Base-by-base conservation (phyloP, 2,888 invertebrate genomes). In the Nymphalis polychloros region DNA sequence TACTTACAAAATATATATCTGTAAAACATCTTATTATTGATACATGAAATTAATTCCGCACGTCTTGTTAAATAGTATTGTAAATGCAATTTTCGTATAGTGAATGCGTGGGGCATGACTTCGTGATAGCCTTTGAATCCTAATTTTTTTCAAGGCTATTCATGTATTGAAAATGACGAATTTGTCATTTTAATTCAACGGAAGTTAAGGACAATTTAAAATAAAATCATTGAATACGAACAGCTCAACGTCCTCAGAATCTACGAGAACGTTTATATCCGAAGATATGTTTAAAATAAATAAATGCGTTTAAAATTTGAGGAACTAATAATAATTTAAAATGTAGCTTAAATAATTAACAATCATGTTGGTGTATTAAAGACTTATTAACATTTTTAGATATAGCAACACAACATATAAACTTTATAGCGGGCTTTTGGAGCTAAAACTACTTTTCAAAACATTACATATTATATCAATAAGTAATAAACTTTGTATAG, bases 101-200 rank as follows among this genome's bases (percentile, higher is more conserved):
- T 65, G n/a, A 31, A 60, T 57, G 20, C 66, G 31, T 66, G 53
- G n/a, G 35, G 31, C 60, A 61, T 66, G 66, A 66, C n/a, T 48
- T 66, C 48, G 53, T 35, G 53, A 55, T 66, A 61, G 47, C n/a
- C 47, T 48, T 52, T 70, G 72, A 68, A 72, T 70, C 55, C 50
- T 59, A 72, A 72, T 68, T 72, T 48, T 41, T 63, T 60, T 65
- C 69, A 72, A 72, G 72, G 72, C 62, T 46, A 67, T 66, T 57
- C 61, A 8, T 52, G 35, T 63, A 59, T 68, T 62, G 48, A 57
- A 57, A 63, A 71, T 71, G 68, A 68, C 61, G 53, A 53, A 48
- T 53, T 41, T 64, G 69, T 69, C 72, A 72, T 65, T 60, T 67
- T 57, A 55, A 63, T 67, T 67, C 62, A 55, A 10, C 46, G 67